A percentile compares a stretch with the other conserved stretches of the same genome.
phyloP scores from a whole-genome alignment of 2,888 invertebrate genomes.

The Empis stercorea region DNA sequence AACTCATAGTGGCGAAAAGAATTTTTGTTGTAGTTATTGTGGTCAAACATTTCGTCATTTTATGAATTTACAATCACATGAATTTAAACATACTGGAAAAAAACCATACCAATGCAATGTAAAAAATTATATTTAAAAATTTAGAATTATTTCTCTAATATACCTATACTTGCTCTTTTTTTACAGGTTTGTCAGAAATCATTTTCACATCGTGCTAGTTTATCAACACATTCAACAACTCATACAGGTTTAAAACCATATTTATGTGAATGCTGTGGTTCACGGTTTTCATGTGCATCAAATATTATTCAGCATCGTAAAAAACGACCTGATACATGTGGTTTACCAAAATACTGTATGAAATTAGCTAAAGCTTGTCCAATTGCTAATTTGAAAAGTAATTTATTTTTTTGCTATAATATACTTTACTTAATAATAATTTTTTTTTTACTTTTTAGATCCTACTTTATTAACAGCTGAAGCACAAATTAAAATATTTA shows the following conservation, averaged over 20 bases:
- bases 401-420: too few relatives aligned
- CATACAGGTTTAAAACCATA: conserved; percentile 34
- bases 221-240: conserved; percentile 31
- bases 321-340: conserved; percentile 27
- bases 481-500: too few relatives aligned
- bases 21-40: conserved; percentile 29
- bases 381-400: too few relatives aligned
- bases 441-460: too few relatives aligned
- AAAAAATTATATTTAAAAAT: not conserved
- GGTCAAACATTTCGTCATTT: conserved; percentile 26
- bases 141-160: too few relatives aligned
- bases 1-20: conserved; percentile 24
- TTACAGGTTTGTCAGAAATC: conserved; percentile 22
- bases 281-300: conserved; percentile 31
- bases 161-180: too few relatives aligned
- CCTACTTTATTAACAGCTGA: too few relatives aligned
- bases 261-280: conserved; percentile 29
- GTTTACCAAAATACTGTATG: conserved; percentile 15
- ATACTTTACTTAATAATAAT: too few relatives aligned
- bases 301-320: conserved; percentile 30
- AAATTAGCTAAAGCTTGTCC: conserved; percentile 1
- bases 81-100: conserved; percentile 26
- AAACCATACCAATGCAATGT: conserved; percentile 30
- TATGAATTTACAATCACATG: conserved; percentile 25
- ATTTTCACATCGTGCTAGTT: conserved; percentile 31